phyloP scores from a whole-genome alignment of 30 jellyfish, hydroid and myxozoan genomes.

The Hydractinia symbiolongicarpus region DNA sequence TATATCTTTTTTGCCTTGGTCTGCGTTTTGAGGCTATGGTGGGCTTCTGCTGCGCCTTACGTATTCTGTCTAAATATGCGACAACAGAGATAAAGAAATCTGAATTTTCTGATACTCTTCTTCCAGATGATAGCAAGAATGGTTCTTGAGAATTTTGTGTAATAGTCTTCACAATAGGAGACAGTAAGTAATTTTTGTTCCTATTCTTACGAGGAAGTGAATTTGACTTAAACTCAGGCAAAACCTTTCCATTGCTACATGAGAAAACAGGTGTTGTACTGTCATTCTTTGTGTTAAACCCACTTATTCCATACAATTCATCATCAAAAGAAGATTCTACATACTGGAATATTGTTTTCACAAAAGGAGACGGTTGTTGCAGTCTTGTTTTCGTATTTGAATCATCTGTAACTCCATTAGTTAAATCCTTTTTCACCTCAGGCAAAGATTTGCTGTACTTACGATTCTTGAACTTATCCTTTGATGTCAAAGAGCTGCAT shows the following conservation, averaged over 20 bases:
- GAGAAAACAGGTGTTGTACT: constrained; percentile 13
- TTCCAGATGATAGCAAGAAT: constrained; percentile 2
- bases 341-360: constrained; percentile 22
- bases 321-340: constrained; percentile 27
- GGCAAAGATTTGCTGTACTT: not conserved
- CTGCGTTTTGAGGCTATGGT: not conserved
- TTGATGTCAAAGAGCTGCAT: constrained; percentile 14
- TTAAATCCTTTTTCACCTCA: not conserved
- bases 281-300: not conserved
- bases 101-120: constrained; percentile 26
- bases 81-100: constrained; percentile 20
- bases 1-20: constrained; percentile 12
- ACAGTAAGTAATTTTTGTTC: not conserved
- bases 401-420: not conserved
- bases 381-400: constrained; percentile 2
- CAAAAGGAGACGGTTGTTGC: constrained; percentile 40
- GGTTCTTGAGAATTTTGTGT: constrained; percentile 3
- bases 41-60: constrained; percentile 18
- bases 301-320: constrained; percentile 12
- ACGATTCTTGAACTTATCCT: not conserved
- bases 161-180: constrained; percentile 12
- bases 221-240: constrained; percentile 20
- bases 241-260: not conserved
- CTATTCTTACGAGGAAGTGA: constrained; percentile 1
- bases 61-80: constrained; percentile 24